These are phyloP conservation scores for Musca domestica DNA, from an alignment of 1,140 invertebrate genomes.

Conservation along the genomic window DNA sequence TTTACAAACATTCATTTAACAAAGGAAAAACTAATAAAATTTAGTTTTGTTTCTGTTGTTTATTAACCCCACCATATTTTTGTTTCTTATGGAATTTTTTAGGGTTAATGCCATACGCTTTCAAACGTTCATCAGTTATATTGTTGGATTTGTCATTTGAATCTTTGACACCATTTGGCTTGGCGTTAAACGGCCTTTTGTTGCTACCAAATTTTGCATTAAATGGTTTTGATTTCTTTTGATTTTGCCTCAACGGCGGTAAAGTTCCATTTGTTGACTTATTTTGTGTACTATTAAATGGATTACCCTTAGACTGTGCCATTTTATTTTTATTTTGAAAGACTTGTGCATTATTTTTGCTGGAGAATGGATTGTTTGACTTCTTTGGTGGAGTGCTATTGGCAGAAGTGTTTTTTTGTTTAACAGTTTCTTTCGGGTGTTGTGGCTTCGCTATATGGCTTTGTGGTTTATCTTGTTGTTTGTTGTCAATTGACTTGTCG, in stretches of 20 bases:
- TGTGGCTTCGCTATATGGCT: too few relatives aligned
- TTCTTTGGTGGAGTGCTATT: neutral
- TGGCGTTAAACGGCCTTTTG: slow-evolving; percentile 33
- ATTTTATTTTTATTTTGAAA: neutral
- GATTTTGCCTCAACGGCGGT: slow-evolving; percentile 1
- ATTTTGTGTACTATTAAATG: neutral
- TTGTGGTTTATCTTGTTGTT: too few relatives aligned
- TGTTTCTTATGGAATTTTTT: slow-evolving; percentile 67
- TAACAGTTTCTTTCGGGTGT: neutral
- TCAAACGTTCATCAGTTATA: slow-evolving; percentile 68
- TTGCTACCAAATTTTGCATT: slow-evolving; percentile 20
- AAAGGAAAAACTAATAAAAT: neutral
- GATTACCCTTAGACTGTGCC: neutral
- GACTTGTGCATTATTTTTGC: too few relatives aligned
- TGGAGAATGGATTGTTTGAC: slow-evolving; percentile 18
- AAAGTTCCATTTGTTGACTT: neutral
- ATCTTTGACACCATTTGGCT: slow-evolving; percentile 10
- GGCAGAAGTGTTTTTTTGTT: neutral
- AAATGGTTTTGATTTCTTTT: neutral
- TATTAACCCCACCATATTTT: slow-evolving; percentile 39
- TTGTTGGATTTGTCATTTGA: neutral
- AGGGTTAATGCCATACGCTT: slow-evolving; percentile 88
- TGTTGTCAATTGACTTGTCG: too few relatives aligned
- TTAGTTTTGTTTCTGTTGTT: neutral
- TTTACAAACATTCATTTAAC: neutral